Evolutionary conservation across 2,797 vertebrate species (phyloP).

Genomic region (Neosilurus mollespiculum): DNA sequence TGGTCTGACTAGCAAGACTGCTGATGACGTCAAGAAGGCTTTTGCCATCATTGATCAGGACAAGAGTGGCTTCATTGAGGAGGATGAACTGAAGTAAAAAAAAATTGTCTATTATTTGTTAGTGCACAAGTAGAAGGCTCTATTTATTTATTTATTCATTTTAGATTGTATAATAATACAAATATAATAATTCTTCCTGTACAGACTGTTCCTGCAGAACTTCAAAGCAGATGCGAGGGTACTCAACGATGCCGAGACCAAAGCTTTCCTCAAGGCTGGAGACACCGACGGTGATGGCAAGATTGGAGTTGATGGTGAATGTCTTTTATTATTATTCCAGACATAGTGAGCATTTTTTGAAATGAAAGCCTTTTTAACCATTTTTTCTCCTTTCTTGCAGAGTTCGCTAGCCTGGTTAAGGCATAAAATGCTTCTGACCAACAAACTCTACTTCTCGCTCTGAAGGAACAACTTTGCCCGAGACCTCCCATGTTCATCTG

Average conservation of each 20-base stretch:
- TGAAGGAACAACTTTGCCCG: slow-evolving; percentile 76
- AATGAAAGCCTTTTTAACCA: background rate
- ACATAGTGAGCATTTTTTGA: background rate
- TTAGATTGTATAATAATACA: background rate
- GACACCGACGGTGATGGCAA: slow-evolving; percentile 80
- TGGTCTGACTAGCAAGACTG: slow-evolving; percentile 71
- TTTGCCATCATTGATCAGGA: slow-evolving; percentile 83
- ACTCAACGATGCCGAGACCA: slow-evolving; percentile 74
- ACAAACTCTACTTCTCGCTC: slow-evolving; percentile 64
- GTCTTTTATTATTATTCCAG: background rate
- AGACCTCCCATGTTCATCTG: slow-evolving; percentile 75
- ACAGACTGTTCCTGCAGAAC: slow-evolving; percentile 79
- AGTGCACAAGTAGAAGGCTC: background rate
- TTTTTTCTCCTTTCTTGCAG: slow-evolving; percentile 57
- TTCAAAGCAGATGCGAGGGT: slow-evolving; percentile 70
- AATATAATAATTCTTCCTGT: slow-evolving; percentile 24
- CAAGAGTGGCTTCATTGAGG: slow-evolving; percentile 82
- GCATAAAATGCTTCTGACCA: slow-evolving; percentile 72
- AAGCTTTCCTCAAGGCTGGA: slow-evolving; percentile 73
- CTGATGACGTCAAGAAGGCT: slow-evolving; percentile 73
- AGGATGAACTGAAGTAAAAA: slow-evolving; percentile 80
- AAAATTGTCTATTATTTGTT: background rate
- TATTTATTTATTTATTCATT: too few species aligned
- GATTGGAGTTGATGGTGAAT: slow-evolving; percentile 77
- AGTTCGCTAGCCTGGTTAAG: slow-evolving; percentile 74